Evolutionary conservation across 2,113 vertebrate genomes (phyloP).

Genomic region (Neotragus pygmaeus): DNA sequence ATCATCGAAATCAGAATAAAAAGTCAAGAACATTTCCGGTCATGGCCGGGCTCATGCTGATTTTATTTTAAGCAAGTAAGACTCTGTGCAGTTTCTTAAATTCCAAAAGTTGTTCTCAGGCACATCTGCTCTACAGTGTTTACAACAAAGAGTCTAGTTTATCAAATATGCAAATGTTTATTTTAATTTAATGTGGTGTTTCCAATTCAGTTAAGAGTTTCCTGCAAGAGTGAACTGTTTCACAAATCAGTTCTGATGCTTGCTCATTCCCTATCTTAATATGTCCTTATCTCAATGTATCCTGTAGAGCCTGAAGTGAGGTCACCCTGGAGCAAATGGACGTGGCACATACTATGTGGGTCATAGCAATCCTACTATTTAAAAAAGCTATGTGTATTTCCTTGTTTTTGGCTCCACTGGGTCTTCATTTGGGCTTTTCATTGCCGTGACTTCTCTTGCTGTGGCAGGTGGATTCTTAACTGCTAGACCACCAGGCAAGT

Average conservation of each 20-base stretch:
- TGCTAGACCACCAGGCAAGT: neutral
- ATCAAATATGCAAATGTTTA: slow-evolving; percentile 14
- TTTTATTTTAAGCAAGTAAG: neutral
- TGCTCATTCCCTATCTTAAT: neutral
- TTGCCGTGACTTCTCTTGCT: neutral
- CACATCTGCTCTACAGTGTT: neutral
- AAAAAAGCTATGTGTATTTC: neutral
- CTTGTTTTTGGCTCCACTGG: neutral
- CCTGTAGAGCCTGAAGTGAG: neutral
- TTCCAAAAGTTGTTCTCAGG: neutral
- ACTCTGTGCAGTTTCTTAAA: neutral
- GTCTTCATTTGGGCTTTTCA: neutral
- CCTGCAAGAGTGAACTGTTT: neutral
- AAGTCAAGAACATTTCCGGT: neutral
- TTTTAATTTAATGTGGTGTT: neutral
- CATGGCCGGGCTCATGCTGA: neutral
- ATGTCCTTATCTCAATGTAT: neutral
- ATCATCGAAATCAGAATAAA: neutral
- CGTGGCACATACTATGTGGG: no score
- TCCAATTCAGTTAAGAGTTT: neutral
- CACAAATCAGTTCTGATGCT: neutral
- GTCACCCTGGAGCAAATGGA: neutral
- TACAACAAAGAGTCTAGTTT: neutral
- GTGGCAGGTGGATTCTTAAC: neutral
- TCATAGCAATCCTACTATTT: neutral